Conservation (phyloP, 2,113 vertebrate species). For the Tringa solitaria region DNA sequence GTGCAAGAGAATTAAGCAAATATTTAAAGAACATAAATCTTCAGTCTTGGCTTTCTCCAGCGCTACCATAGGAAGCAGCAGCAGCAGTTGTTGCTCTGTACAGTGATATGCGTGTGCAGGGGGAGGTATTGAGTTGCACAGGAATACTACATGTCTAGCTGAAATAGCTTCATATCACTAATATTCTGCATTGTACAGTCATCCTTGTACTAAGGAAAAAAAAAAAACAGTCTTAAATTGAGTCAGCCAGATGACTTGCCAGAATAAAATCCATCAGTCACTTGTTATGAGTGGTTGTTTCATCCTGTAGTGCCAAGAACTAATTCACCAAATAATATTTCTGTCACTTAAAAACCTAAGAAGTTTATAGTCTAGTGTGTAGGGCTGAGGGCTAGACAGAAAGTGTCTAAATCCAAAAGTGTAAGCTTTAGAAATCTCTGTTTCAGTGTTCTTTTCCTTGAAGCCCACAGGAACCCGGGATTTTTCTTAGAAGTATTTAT, state of each 20-base stretch:
- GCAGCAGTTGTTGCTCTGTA: background rate
- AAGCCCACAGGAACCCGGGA: background rate
- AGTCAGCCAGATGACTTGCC: background rate
- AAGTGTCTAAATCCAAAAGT: background rate
- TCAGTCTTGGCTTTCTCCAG: background rate
- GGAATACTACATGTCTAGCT: background rate
- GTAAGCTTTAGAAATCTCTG: background rate
- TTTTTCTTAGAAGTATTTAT: background rate
- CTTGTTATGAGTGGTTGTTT: background rate
- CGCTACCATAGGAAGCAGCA: background rate
- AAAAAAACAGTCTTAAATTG: background rate
- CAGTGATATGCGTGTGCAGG: background rate
- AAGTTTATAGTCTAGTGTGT: background rate
- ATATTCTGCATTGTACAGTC: background rate
- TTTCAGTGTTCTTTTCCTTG: background rate
- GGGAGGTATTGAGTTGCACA: background rate
- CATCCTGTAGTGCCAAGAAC: background rate
- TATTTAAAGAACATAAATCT: background rate
- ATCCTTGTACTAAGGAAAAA: background rate
- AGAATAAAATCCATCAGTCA: background rate
- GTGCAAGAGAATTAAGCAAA: background rate
- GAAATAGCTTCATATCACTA: background rate
- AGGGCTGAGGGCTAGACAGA: background rate
- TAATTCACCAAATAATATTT: background rate
- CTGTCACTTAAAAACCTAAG: background rate